Evolutionary conservation across 1,140 invertebrate genomes (phyloP), one percentile per base, ranked within the genome.

Genomic region (Drosophila sp.): DNA sequence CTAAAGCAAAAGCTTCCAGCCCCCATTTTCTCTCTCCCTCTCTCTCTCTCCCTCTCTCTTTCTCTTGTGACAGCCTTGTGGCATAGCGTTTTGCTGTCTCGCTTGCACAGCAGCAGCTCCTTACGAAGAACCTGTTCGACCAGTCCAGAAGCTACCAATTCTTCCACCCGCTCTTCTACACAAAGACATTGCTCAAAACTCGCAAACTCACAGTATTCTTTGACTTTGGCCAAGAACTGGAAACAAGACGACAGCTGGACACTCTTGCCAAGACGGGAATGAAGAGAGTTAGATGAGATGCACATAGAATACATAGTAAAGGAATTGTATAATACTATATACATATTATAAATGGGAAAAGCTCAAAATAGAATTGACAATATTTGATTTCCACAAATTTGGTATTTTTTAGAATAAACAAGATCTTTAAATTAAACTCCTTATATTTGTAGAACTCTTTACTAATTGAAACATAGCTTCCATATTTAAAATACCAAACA

Each of bases 41-140:
- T 43, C 45, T 13, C 32, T 40, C 27, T 18, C 18, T 7, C 58
- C 11, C 40, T 21, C 40, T 25, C 36, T 18, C 50, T 41, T 57
- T 18, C 29, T 5, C 34, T 6, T 21, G 21, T 21, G 21, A 21
- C 21, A 21, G 4, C 25, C 16, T 7, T 34, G 21, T 38, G 13
- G 11, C 59, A n/a, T 3, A 38, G 59, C 59, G 41, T 50, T 71
- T 50, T 65, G 61, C 61, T 7, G 0, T 48, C 43, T 34, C 43
- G 18, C 69, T 64, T 9, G 16, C 51, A 40, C 34, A 21, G 13
- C 38, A 41, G 4, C 41, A 59, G 65, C 56, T 46, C 50, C 32
- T 53, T 38, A 13, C 13, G 4, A 14, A 67, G 56, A 73, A 73
- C 71, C 71, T 73, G 71, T 69, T 73, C 38, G 64, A 69, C 71